Conservation (phyloP, 2,113 vertebrate species). For the Genyomyrus donnyi region DNA sequence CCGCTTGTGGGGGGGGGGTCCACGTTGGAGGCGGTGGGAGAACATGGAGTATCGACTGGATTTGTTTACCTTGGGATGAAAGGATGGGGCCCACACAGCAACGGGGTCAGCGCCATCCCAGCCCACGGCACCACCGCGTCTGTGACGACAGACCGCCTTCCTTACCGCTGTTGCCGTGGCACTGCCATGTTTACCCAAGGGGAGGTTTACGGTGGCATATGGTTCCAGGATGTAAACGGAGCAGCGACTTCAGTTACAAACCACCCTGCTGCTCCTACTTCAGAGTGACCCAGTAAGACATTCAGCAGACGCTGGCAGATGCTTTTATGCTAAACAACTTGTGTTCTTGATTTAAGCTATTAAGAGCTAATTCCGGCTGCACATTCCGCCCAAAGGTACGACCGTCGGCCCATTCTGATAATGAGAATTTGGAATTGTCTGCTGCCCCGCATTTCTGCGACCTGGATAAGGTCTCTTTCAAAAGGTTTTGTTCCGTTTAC, state of each 20-base stretch:
- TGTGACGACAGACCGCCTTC: not conserved
- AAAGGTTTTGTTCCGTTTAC: not conserved
- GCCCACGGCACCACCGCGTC: not conserved
- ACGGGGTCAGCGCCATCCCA: not conserved
- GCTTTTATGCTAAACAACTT: not conserved
- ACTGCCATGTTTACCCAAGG: constrained; percentile 46
- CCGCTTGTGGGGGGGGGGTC: not conserved
- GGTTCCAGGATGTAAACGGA: constrained; percentile 53
- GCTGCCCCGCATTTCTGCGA: not conserved
- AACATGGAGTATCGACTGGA: not conserved
- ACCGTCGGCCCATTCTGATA: not conserved
- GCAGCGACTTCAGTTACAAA: constrained; percentile 1
- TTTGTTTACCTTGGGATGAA: constrained; percentile 6
- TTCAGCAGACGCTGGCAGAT: not conserved
- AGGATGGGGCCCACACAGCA: not conserved
- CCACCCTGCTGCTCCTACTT: not conserved
- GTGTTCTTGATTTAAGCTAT: not conserved
- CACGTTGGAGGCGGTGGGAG: too few species aligned
- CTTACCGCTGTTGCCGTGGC: constrained; percentile 15
- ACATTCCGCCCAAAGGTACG: not conserved
- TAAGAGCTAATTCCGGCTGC: not conserved
- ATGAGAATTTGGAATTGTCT: not conserved
- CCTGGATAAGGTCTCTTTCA: not conserved
- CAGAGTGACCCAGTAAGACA: not conserved
- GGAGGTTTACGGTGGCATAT: constrained; percentile 22